Percentiles rank a stretch among this genome's conserved stretches.
These are phyloP conservation scores for Neuroterus valhalla DNA, from an alignment of 1,140 invertebrate species.

Conservation along the genomic window DNA sequence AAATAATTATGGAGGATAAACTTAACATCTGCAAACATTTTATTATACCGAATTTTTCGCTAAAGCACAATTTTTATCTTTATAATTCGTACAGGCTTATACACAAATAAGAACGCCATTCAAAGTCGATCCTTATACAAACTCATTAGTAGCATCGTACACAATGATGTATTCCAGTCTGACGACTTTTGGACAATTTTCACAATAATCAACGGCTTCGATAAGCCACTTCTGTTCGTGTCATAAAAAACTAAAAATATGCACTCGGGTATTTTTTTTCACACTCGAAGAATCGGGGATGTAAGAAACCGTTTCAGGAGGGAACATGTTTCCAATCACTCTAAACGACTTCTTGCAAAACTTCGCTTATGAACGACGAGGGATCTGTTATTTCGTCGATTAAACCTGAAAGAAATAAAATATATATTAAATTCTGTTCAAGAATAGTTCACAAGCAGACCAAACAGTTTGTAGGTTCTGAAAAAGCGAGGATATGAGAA, in stretches of 20 bases:
- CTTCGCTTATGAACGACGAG: conserved; percentile 77
- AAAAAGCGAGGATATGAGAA: background rate
- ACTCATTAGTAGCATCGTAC: conserved; percentile 40
- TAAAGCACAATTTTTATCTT: conserved; percentile 58
- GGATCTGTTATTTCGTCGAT: conserved; percentile 79
- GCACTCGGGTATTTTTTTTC: conserved; percentile 22
- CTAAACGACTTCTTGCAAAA: conserved; percentile 70
- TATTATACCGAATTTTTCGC: conserved; percentile 60
- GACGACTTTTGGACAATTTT: conserved; percentile 26
- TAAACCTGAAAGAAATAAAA: conserved; percentile 74
- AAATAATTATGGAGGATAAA: conserved; percentile 1
- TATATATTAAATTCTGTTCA: background rate
- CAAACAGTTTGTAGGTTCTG: background rate
- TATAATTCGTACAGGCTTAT: conserved; percentile 48
- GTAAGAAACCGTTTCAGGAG: background rate
- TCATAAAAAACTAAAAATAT: conserved; percentile 43
- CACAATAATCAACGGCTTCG: background rate
- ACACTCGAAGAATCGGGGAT: conserved; percentile 19
- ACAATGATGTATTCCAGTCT: conserved; percentile 39
- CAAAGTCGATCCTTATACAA: conserved; percentile 44
- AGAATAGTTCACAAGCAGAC: background rate
- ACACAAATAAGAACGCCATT: conserved; percentile 53
- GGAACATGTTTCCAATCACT: conserved; percentile 13
- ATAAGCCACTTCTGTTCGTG: conserved; percentile 34
- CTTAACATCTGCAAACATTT: conserved; percentile 55